Conservation (phyloP, 1,140 invertebrate genomes). For the Notospermus geniculatus region DNA sequence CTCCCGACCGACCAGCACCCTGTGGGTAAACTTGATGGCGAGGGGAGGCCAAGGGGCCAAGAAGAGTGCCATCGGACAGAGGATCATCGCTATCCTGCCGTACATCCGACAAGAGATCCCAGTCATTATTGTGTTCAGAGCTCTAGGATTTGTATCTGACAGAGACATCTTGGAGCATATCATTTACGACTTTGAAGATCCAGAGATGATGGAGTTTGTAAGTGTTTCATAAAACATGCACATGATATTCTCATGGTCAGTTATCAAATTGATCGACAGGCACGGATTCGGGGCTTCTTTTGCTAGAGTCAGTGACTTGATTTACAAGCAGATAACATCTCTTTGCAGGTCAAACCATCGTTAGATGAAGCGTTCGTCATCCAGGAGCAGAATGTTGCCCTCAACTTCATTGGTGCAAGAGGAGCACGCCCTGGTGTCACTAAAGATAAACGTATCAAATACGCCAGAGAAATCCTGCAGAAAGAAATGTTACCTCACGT, state of each 20-base stretch:
- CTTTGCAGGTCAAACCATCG: slow-evolving; percentile 77
- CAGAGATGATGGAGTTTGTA: slow-evolving; percentile 99
- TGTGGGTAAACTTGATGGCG: slow-evolving; percentile 99
- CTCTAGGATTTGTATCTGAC: slow-evolving; percentile 96
- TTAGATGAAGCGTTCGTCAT: slow-evolving; percentile 99
- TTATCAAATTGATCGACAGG: no score
- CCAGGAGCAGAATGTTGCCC: slow-evolving; percentile 96
- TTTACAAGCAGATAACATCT: no score
- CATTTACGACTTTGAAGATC: slow-evolving; percentile 98
- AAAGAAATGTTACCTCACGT: slow-evolving; percentile 99
- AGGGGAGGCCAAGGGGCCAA: slow-evolving; percentile 91
- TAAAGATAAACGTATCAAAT: slow-evolving; percentile 97
- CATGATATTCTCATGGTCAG: no score
- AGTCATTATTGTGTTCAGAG: slow-evolving; percentile 97
- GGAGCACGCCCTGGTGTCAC: slow-evolving; percentile 96
- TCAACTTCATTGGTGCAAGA: slow-evolving; percentile 96
- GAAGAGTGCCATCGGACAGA: slow-evolving; percentile 96
- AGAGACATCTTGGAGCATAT: slow-evolving; percentile 98
- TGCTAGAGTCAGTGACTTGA: no score
- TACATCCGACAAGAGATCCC: slow-evolving; percentile 99
- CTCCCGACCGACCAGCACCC: slow-evolving; percentile 87
- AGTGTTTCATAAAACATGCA: no score
- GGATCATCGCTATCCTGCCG: slow-evolving; percentile 95
- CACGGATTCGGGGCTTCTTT: no score
- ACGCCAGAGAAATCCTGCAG: slow-evolving; percentile 97